Percentiles rank a stretch among this genome's conserved stretches.
Evolutionary conservation across 2,888 invertebrate genomes (phyloP).

Genomic region (Synanthedon andrenaeformis): DNA sequence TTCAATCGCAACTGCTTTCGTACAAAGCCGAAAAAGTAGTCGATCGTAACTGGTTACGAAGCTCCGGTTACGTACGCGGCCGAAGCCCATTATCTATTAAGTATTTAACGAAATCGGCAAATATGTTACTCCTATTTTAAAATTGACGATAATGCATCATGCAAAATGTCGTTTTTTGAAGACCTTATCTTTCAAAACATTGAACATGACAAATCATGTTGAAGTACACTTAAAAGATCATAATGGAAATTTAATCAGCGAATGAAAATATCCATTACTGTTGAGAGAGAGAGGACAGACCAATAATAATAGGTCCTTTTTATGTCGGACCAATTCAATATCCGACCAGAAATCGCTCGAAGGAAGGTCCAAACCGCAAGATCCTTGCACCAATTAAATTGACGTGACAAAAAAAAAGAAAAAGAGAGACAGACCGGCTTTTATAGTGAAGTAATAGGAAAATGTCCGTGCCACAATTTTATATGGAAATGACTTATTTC

Average conservation of each 20-base stretch:
- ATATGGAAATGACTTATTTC: conserved; percentile 2
- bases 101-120: too few relatives aligned
- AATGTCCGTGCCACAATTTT: conserved; percentile 8
- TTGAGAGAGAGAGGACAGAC: background rate
- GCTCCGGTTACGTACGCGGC: too few relatives aligned
- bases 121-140: too few relatives aligned
- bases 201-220: too few relatives aligned
- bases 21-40: too few relatives aligned
- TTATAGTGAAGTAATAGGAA: conserved; percentile 9
- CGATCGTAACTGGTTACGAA: too few relatives aligned
- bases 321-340: conserved; percentile 4
- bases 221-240: background rate
- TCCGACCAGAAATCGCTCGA: conserved; percentile 6
- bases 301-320: conserved; percentile 3
- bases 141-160: too few relatives aligned
- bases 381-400: conserved; percentile 11
- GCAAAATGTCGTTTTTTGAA: too few relatives aligned
- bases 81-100: too few relatives aligned
- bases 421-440: conserved; percentile 6
- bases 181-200: too few relatives aligned
- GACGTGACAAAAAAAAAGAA: conserved; percentile 4
- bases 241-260: background rate
- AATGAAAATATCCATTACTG: background rate
- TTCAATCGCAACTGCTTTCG: too few relatives aligned
- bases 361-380: conserved; percentile 5